Conservation (phyloP, 2,113 vertebrate genomes). For the Muntiacus reevesi region DNA sequence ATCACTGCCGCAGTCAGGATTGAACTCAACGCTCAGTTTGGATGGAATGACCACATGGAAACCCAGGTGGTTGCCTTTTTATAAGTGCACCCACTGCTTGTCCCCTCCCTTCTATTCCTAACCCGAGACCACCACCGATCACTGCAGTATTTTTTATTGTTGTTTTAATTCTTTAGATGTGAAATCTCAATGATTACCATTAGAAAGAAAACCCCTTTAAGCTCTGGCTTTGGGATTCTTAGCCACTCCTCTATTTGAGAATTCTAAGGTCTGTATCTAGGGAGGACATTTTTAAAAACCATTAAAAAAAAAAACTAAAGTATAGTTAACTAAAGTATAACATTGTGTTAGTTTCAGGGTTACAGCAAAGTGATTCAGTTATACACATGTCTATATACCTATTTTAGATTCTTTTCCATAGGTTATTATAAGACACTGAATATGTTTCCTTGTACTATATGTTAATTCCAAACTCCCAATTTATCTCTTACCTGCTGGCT, state of each 20-base stretch:
- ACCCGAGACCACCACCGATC: neutral
- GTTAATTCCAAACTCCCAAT: neutral
- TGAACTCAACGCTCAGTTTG: neutral
- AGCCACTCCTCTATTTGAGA: neutral
- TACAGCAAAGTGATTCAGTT: neutral
- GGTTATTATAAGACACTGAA: neutral
- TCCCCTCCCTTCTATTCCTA: neutral
- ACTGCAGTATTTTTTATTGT: neutral
- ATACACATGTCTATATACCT: neutral
- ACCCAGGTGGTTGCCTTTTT: neutral
- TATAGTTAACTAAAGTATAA: neutral
- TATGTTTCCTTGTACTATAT: neutral
- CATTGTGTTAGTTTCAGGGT: neutral
- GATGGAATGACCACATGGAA: neutral
- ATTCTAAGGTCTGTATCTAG: neutral
- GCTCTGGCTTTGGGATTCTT: neutral
- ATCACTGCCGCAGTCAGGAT: neutral
- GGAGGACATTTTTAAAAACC: neutral
- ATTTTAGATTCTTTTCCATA: neutral
- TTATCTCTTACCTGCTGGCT: neutral
- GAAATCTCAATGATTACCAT: neutral
- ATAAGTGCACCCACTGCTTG: neutral
- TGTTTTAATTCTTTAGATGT: neutral
- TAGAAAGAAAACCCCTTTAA: neutral
- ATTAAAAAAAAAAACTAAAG: neutral